Percentiles rank a stretch among this genome's conserved stretches.
phyloP scores from a whole-genome alignment of 2,888 invertebrate genomes.

The Lomographa bimaculata region DNA sequence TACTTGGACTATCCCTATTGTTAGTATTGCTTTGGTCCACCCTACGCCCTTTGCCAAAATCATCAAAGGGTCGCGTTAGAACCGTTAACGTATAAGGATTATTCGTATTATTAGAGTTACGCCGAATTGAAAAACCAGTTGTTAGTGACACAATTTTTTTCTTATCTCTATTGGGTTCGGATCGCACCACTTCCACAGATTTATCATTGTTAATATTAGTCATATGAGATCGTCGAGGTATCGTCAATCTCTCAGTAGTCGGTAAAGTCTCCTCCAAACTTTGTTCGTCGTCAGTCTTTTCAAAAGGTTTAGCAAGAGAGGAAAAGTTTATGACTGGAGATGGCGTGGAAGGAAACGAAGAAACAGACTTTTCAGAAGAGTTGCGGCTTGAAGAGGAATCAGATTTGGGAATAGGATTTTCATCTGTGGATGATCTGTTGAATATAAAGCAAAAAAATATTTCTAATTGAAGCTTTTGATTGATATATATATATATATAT shows the following conservation, averaged over 20 bases:
- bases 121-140: slow-evolving; percentile 76
- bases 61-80: slow-evolving; percentile 64
- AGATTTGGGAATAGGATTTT: slow-evolving; percentile 67
- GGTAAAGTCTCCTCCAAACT: slow-evolving; percentile 63
- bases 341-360: slow-evolving; percentile 53
- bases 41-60: slow-evolving; percentile 40
- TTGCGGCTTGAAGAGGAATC: slow-evolving; percentile 65
- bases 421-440: slow-evolving; percentile 83
- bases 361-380: slow-evolving; percentile 56
- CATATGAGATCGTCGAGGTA: slow-evolving; percentile 52
- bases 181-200: slow-evolving; percentile 52
- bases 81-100: slow-evolving; percentile 75
- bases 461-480: slow-evolving; percentile 73
- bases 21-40: slow-evolving; percentile 16
- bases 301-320: slow-evolving; percentile 77
- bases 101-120: slow-evolving; percentile 65
- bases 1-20: slow-evolving; percentile 40
- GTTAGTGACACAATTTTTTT: slow-evolving; percentile 72
- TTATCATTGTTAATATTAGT: slow-evolving; percentile 59
- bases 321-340: slow-evolving; percentile 66
- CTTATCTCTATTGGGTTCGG: slow-evolving; percentile 48
- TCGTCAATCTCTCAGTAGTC: slow-evolving; percentile 59
- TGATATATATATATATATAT: slow-evolving; percentile 46
- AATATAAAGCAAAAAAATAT: slow-evolving; percentile 80
- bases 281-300: slow-evolving; percentile 71